phyloP scores from a whole-genome alignment of 1,140 invertebrate genomes.

The Bicyclus anynana region DNA sequence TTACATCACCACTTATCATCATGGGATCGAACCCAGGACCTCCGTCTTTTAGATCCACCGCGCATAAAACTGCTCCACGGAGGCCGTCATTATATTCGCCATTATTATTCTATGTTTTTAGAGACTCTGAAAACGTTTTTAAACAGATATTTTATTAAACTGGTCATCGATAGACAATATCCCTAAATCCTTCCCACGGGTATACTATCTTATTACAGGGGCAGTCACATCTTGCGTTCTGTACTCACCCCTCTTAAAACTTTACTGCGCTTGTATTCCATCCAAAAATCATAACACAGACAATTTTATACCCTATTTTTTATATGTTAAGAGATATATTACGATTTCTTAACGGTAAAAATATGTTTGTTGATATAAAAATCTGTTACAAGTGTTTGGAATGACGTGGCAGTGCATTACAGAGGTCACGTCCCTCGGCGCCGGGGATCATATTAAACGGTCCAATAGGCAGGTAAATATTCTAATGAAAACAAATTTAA shows the following conservation, averaged over 20 bases:
- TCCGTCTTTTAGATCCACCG: no score
- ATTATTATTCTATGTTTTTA: no score
- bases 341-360: background rate
- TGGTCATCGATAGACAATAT: constrained; percentile 2
- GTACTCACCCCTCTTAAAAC: constrained; percentile 23
- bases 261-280: constrained; percentile 3
- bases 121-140: no score
- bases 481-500: constrained; percentile 68
- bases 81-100: no score
- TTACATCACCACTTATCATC: no score
- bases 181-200: constrained; percentile 51
- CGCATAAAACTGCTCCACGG: no score
- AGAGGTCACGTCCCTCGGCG: constrained; percentile 46
- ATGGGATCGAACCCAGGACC: no score
- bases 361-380: constrained; percentile 42
- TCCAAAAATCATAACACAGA: background rate
- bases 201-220: constrained; percentile 56
- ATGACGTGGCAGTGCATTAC: constrained; percentile 53
- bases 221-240: constrained; percentile 42
- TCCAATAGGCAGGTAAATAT: constrained; percentile 71
- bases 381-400: constrained; percentile 56
- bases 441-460: constrained; percentile 56
- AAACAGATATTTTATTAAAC: background rate
- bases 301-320: constrained; percentile 26
- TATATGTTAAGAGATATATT: background rate